A percentile compares a stretch with the other conserved stretches of the same genome.
Evolutionary conservation across 2,797 vertebrate genomes (phyloP).

Genomic region (Enteromius radiatus): DNA sequence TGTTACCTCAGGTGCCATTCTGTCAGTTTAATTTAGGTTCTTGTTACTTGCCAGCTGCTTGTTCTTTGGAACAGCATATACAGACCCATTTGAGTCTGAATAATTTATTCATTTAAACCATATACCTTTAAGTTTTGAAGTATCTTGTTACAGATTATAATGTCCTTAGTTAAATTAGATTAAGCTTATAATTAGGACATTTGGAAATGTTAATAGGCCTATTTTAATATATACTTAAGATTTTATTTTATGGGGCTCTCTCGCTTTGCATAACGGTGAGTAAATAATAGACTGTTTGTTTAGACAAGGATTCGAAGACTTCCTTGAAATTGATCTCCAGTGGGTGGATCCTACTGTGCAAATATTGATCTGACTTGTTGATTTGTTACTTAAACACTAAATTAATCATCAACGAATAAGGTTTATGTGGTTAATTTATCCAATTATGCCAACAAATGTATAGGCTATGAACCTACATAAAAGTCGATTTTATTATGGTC

Average conservation of each 20-base stretch:
- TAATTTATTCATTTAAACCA: not conserved
- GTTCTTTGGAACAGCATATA: not conserved
- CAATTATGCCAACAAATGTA: not conserved
- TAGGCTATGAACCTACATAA: not conserved
- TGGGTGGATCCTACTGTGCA: constrained; percentile 63
- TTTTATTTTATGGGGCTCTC: constrained; percentile 54
- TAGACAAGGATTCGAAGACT: constrained; percentile 65
- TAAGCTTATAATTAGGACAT: constrained; percentile 44
- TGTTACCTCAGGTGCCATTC: constrained; percentile 44
- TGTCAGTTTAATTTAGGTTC: constrained; percentile 20
- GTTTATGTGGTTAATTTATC: not conserved
- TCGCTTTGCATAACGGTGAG: constrained; percentile 37
- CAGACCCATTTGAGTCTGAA: not conserved
- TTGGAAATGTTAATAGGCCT: constrained; percentile 29
- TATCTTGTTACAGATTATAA: constrained; percentile 17
- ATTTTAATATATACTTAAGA: constrained; percentile 67
- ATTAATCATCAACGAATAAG: not conserved
- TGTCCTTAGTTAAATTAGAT: constrained; percentile 38
- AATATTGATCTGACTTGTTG: constrained; percentile 69
- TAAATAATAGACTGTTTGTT: constrained; percentile 60
- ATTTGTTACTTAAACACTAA: not conserved
- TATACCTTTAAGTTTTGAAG: not conserved
- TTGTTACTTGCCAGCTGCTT: not conserved
- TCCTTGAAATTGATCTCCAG: constrained; percentile 72
- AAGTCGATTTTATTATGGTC: not conserved